Evolutionary conservation across 1,140 invertebrate genomes (phyloP), one percentile per base, ranked within the genome.

Genomic region (Psilanteris sp.): DNA sequence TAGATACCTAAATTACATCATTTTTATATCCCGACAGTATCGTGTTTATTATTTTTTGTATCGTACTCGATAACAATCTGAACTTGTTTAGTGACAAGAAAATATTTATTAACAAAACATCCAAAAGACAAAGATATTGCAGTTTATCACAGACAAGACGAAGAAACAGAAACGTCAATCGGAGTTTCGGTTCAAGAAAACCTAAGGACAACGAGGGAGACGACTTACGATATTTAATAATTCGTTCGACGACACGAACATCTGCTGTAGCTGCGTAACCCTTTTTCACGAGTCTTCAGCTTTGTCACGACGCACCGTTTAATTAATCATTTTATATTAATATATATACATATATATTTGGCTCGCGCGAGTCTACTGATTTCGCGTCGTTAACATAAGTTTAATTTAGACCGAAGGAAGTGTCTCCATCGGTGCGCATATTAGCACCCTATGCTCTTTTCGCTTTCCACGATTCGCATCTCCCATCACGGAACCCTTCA

Each of bases 311-410:
- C 16, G 37, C 77, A 57, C 79, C 78, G 81, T 81, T 84, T 85
- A 85, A 87, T 87, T 86, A 86, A 87, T 87, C 85, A 86, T 84
- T 78, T 83, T 83, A 79, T 84, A 84, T 86, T 86, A 85, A 86
- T 87, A 86, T 13, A 82, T 81, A 84, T 78, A n/a, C n/a, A n/a
- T n/a, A n/a, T n/a, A n/a, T n/a, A n/a, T n/a, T n/a, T n/a, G n/a
- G n/a, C n/a, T n/a, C n/a, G n/a, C 80, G 72, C 57, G 80, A 81
- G 83, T 84, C 81, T 78, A 61, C 79, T 79, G 81, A 87, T 85
- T 84, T 79, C 77, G 73, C 73, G 74, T 52, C 80, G 81, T 83
- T 85, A 81, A 87, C 85, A 86, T 77, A 80, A 82, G 77, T 85
- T 83, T 84, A 82, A 85, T 86, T 84, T 80, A 78, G 83, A 83